These are phyloP conservation scores for Macrosiphum euphorbiae DNA, from an alignment of 2,888 invertebrate species.

Conservation along the genomic window DNA sequence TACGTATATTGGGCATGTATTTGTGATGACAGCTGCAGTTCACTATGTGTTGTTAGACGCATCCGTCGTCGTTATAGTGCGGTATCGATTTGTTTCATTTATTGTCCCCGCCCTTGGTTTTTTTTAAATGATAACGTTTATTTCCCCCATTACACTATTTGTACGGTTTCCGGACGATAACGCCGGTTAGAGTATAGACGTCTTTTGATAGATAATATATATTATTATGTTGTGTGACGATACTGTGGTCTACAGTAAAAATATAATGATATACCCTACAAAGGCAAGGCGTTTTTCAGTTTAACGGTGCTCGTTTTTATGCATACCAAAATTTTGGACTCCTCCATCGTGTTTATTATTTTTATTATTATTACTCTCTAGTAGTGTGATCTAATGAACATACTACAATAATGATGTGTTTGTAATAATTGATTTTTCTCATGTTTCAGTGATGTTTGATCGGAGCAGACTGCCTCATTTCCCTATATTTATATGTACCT, in stretches of 20 bases:
- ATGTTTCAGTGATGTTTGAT: conserved; percentile 60
- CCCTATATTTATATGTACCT: conserved; percentile 22
- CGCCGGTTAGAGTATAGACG: neutral
- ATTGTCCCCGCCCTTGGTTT: neutral
- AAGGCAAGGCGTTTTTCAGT: neutral
- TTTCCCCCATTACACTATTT: neutral
- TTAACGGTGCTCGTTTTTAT: neutral
- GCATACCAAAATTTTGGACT: neutral
- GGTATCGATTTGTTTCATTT: neutral
- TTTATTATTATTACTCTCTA: neutral
- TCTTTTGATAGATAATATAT: neutral
- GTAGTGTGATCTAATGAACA: neutral
- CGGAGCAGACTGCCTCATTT: conserved; percentile 49
- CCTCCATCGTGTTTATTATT: neutral
- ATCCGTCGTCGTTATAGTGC: neutral
- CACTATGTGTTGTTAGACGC: neutral
- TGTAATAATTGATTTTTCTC: conserved; percentile 13
- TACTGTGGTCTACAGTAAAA: neutral
- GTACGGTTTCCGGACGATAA: neutral
- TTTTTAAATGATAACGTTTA: neutral
- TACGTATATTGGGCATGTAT: neutral
- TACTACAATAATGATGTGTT: neutral
- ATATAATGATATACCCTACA: neutral
- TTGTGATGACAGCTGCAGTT: conserved; percentile 13
- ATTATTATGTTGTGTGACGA: neutral